phyloP scores from a whole-genome alignment of 2,113 vertebrate species.

The Pachycephala philippinensis region DNA sequence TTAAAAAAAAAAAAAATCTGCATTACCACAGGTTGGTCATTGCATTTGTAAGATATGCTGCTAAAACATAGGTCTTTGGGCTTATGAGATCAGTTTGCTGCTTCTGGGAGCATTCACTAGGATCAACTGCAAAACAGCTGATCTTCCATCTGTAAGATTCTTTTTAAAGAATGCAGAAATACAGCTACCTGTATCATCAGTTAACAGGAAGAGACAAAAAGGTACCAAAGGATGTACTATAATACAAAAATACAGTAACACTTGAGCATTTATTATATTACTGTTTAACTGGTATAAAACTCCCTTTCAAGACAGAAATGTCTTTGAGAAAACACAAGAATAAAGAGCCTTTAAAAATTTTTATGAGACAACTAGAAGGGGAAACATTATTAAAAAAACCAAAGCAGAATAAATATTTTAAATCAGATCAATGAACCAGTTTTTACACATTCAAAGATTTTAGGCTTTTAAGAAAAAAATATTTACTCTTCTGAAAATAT shows the following conservation, averaged over 20 bases:
- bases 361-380: background rate
- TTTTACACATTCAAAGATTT: background rate
- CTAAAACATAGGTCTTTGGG: background rate
- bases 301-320: background rate
- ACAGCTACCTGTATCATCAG: background rate
- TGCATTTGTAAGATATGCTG: background rate
- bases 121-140: background rate
- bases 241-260: background rate
- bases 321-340: background rate
- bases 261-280: background rate
- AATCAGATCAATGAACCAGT: background rate
- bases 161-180: constrained; percentile 27
- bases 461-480: background rate
- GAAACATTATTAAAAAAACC: background rate
- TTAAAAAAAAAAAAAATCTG: background rate
- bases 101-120: background rate
- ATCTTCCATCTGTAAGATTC: background rate
- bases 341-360: background rate
- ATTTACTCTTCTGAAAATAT: background rate
- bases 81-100: background rate
- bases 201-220: background rate
- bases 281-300: background rate
- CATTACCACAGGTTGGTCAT: background rate
- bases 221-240: background rate
- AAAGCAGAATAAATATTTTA: background rate